Base-by-base conservation (phyloP, 2,113 vertebrate species). In the Caloenas nicobarica region DNA sequence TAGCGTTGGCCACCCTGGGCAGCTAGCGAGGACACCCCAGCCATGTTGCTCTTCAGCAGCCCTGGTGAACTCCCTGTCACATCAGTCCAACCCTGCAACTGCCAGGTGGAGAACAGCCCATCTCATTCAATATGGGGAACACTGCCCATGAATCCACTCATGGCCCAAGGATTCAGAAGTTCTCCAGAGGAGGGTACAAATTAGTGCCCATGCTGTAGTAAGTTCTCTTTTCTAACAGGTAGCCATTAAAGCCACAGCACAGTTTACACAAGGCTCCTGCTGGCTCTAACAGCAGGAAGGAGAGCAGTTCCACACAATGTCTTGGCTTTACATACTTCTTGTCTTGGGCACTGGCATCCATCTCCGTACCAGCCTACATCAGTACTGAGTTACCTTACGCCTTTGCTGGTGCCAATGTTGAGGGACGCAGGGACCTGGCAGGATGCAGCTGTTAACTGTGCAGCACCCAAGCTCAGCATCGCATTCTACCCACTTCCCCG, bases 401-500 rank as follows among this genome's bases (percentile, higher is more conserved):
- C 31, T 26, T 44, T 83, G 74, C 51, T 48, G 29, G 26, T 65
- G 57, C 23, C 66, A 74, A 2, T 38, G n/a, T 58, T 71, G n/a
- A 34, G 19, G 36, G 33, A 44, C 24, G 61, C 51, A 28, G 42
- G 77, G 31, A 36, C 22, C 16, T 34, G 31, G 28, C 29, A 44
- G 23, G 33, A 48, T 51, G 12, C 26, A 64, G 56, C 46, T 28
- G 10, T 28, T 46, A 40, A 28, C 15, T 14, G 48, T 44, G n/a
- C 46, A 26, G 36, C 34, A 15, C 42, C 31, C 1, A 1, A 69
- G 28, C 79, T 53, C 78, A 28, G 82, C 26, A 65, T 19, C 2
- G 0, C 50, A 21, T 64, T 36, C 31, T 42, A 31, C n/a, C 4
- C 3, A 0, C 81, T 71, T 56, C 46, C 53, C 22, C 21, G 9